phyloP scores from a whole-genome alignment of 2,888 invertebrate genomes.

The Girardia tigrina region DNA sequence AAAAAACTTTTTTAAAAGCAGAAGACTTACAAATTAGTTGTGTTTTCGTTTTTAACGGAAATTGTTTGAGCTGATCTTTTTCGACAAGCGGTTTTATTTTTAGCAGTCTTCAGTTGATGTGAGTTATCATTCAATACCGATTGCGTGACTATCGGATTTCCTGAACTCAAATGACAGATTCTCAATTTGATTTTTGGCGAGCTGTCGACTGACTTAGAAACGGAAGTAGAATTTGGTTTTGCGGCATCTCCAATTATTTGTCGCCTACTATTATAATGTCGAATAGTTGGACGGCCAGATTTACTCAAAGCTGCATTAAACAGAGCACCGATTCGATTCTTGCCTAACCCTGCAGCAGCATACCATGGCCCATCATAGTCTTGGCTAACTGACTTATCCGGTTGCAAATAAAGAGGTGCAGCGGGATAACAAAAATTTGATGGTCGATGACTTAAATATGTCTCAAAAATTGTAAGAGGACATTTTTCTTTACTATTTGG shows the following conservation, averaged over 20 bases:
- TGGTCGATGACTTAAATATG: not conserved
- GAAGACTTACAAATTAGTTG: not conserved
- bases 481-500: constrained; percentile 1
- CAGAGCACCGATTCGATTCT: not conserved
- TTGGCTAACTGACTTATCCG: not conserved
- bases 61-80: not conserved
- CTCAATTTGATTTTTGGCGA: not conserved
- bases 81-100: not conserved
- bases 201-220: not conserved
- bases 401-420: not conserved
- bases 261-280: constrained; percentile 2
- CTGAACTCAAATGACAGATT: constrained; percentile 19
- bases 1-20: too few relatives aligned
- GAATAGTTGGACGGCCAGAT: not conserved
- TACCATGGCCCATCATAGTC: constrained; percentile 18
- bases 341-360: not conserved
- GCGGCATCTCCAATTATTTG: not conserved
- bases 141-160: constrained; percentile 11
- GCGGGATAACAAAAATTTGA: constrained; percentile 14
- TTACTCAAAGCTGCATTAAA: constrained; percentile 1
- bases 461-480: not conserved
- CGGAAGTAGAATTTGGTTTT: not conserved
- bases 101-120: not conserved
- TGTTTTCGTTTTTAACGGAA: not conserved
- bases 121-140: not conserved